These are phyloP conservation scores for Netelia inedita DNA, from an alignment of 2,888 invertebrate genomes.

Conservation along the genomic window DNA sequence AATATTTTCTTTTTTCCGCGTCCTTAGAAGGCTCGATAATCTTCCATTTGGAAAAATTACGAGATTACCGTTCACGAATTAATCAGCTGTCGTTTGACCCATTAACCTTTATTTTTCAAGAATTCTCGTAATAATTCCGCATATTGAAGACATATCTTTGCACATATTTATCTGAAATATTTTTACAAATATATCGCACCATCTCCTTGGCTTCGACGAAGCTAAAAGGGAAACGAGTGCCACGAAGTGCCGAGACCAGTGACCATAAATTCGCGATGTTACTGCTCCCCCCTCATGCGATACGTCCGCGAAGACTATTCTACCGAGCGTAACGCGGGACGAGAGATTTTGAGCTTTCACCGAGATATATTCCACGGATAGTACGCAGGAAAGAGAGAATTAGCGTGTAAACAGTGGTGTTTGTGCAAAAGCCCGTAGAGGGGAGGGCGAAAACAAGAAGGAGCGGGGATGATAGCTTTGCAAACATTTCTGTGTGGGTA, in stretches of 20 bases:
- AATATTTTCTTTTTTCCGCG: conserved; percentile 3
- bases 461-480: conserved; percentile 42
- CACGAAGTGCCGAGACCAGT: conserved; percentile 6
- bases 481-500: conserved; percentile 39
- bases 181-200: conserved; percentile 17
- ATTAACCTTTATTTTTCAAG: background rate
- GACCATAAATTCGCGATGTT: conserved; percentile 72
- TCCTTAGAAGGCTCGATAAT: background rate
- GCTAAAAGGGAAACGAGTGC: conserved; percentile 12
- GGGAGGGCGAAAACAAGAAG: conserved; percentile 18
- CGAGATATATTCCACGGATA: background rate
- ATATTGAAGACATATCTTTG: background rate
- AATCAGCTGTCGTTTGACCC: too few species aligned
- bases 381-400: conserved; percentile 30
- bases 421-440: background rate
- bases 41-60: conserved; percentile 55
- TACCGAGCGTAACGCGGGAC: background rate
- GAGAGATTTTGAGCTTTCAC: background rate
- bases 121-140: background rate
- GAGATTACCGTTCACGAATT: conserved; percentile 22
- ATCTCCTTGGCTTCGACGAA: conserved; percentile 19
- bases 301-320: too few species aligned
- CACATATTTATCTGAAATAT: background rate
- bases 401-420: conserved; percentile 25
- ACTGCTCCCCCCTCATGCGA: conserved; percentile 55